Evolutionary conservation across 1,140 invertebrate genomes (phyloP).

Genomic region (Arctopsyche grandis): DNA sequence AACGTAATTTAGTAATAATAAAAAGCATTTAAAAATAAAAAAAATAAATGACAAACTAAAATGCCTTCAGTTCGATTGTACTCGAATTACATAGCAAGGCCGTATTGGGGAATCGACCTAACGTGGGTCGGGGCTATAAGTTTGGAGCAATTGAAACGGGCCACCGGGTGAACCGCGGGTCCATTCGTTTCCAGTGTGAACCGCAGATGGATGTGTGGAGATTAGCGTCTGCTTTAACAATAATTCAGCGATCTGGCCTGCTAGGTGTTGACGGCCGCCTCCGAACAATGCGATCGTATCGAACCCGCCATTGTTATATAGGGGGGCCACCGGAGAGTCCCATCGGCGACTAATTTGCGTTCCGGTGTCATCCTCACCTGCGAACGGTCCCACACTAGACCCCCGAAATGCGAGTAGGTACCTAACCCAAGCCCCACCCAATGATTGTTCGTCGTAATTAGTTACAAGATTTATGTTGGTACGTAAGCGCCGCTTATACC

Average conservation of each 20-base stretch:
- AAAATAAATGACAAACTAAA: too few relatives aligned
- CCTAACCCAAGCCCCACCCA: too few relatives aligned
- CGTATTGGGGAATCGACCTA: too few relatives aligned
- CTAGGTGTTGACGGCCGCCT: constrained; percentile 11
- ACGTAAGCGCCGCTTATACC: neutral
- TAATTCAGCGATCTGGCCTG: neutral
- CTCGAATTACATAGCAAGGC: too few relatives aligned
- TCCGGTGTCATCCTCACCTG: neutral
- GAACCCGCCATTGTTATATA: neutral
- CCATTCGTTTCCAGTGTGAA: constrained; percentile 14
- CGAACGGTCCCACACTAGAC: neutral
- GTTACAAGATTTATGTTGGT: neutral
- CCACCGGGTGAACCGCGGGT: neutral
- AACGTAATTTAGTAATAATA: too few relatives aligned
- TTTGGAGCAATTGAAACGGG: neutral
- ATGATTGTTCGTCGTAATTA: too few relatives aligned
- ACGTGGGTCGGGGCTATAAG: too few relatives aligned
- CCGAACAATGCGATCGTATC: constrained; percentile 30
- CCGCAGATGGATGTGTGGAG: neutral
- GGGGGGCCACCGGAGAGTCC: neutral
- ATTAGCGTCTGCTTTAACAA: constrained; percentile 1
- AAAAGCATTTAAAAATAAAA: too few relatives aligned
- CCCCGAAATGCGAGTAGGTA: too few relatives aligned
- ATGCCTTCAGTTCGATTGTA: too few relatives aligned
- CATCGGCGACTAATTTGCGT: constrained; percentile 1